These are phyloP conservation scores for Tupiocoris notatus DNA, from an alignment of 2,888 invertebrate species.

Conservation along the genomic window DNA sequence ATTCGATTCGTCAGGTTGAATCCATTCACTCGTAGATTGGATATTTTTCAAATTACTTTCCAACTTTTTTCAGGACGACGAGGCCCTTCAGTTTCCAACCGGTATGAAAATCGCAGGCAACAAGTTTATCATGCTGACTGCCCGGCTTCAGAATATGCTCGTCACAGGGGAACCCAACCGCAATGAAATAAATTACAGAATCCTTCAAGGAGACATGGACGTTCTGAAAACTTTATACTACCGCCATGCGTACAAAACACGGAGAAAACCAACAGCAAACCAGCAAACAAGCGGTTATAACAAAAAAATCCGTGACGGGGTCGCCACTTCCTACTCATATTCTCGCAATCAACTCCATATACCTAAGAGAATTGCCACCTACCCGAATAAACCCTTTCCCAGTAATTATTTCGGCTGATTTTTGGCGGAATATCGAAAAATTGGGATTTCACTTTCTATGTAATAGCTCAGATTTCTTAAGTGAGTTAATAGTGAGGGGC, in stretches of 20 bases:
- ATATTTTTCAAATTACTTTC: no score
- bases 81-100: conserved; percentile 41
- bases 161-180: conserved; percentile 29
- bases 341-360: conserved; percentile 10
- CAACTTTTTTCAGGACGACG: conserved; percentile 41
- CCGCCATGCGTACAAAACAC: background rate
- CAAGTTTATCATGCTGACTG: conserved; percentile 35
- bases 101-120: conserved; percentile 40
- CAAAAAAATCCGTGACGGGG: background rate
- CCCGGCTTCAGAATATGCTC: conserved; percentile 41
- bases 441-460: no score
- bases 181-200: conserved; percentile 41
- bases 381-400: background rate
- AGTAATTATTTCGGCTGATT: no score
- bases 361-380: background rate
- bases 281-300: background rate
- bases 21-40: no score
- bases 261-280: background rate
- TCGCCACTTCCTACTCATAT: conserved; percentile 20
- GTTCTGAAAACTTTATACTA: background rate
- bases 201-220: conserved; percentile 28
- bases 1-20: no score
- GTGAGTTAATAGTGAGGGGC: no score
- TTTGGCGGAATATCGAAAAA: no score
- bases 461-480: no score